Evolutionary conservation across 1,140 invertebrate genomes (phyloP).

Genomic region (Macrobrachium nipponense): DNA sequence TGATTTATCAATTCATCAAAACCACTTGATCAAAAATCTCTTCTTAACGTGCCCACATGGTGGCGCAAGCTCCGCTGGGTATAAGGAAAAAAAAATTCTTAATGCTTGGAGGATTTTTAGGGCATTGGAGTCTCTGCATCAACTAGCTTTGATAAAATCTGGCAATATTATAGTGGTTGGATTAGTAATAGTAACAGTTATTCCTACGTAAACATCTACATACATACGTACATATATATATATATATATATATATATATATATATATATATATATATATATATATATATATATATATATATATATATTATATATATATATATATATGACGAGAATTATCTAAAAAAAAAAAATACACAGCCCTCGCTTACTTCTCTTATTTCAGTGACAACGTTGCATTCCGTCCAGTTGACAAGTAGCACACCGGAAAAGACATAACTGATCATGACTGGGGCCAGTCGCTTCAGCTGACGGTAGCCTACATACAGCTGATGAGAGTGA

Average conservation of each 20-base stretch:
- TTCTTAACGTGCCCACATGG: too few species aligned
- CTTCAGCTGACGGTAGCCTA: too few species aligned
- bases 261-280: not conserved
- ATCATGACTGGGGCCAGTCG: too few species aligned
- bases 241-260: constrained; percentile 2
- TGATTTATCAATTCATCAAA: too few species aligned
- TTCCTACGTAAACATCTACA: not conserved
- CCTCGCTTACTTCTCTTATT: not conserved
- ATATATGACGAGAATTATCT: not conserved
- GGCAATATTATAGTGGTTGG: not conserved
- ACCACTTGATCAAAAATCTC: too few species aligned
- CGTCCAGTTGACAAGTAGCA: not conserved
- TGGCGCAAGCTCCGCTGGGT: too few species aligned
- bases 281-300: not conserved
- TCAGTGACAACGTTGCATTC: not conserved
- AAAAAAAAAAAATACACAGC: not conserved
- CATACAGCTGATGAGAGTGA: too few species aligned
- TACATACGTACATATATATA: not conserved
- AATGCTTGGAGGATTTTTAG: too few species aligned
- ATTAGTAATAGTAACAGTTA: not conserved
- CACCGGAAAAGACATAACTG: not conserved
- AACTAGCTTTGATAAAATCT: not conserved
- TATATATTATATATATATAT: not conserved
- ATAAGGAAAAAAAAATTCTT: too few species aligned
- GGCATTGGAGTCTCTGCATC: too few species aligned